Evolutionary conservation across 2,888 invertebrate species (phyloP), one percentile per base, ranked within the genome.

Genomic region (Formica aserva): DNA sequence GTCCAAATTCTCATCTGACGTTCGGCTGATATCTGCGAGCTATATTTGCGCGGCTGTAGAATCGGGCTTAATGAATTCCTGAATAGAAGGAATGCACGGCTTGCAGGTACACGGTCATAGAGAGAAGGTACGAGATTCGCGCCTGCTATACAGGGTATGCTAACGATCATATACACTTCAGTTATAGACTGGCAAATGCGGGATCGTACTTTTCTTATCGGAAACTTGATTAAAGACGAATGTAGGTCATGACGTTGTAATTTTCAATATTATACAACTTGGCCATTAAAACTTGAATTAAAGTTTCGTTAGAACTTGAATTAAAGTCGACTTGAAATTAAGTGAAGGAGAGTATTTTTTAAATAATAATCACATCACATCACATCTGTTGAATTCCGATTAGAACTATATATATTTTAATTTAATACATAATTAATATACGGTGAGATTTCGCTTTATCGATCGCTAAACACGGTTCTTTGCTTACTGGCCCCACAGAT

Each of bases 31-130:
- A 57, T 78, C 78, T 80, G 60, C 60, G 60, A 80, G 74, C 74
- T 80, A 74, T 80, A 80, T 80, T 80, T 74, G 74, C 78, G 45
- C 26, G 74, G 45, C 60, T 45, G 77, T 80, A 83, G 80, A 83
- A 80, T 83, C 83, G 72, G 55, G 80, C 72, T 80, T 83, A 83
- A 83, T 83, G 83, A 83, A 83, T 83, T 83, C 83, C 80, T 80
- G 71, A 83, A 83, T 83, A 48, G 83, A 65, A 65, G 83, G 83
- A 65, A 83, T 83, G 83, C 83, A 32, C 29, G 78, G 83, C 62
- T 62, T 78, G 83, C 80, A 62, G 32, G 66, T 52, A 69, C 41
- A 69, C 52, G 66, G 48, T 35, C 67, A 83, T 62, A 38, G 78
- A 18, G 41, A 65, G 63, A 38, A 65, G 76, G 75, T 72, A 80